Conservation (phyloP, 2,888 invertebrate genomes). For the Patella depressa region DNA sequence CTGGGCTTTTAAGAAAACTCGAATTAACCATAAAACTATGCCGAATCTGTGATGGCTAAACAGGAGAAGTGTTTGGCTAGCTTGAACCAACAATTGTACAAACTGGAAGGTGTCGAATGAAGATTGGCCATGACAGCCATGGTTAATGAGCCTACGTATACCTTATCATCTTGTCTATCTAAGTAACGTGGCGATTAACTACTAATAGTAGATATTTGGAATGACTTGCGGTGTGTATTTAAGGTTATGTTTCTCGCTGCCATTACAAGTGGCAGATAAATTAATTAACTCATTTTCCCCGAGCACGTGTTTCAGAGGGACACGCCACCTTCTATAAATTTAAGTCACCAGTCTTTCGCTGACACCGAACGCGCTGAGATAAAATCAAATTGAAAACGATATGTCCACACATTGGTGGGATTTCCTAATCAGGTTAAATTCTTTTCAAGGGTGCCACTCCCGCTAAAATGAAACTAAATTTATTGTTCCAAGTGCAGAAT, state of each 20-base stretch:
- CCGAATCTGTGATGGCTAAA: constrained; percentile 6
- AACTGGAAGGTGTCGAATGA: constrained; percentile 10
- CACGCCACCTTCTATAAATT: neutral
- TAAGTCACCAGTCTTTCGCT: neutral
- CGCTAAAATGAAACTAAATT: too few species aligned
- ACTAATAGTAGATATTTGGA: constrained; percentile 3
- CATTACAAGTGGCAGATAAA: constrained; percentile 11
- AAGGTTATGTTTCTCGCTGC: neutral
- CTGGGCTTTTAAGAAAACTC: neutral
- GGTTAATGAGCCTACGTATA: neutral
- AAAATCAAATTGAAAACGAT: neutral
- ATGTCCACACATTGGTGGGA: too few species aligned
- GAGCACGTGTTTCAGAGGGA: neutral
- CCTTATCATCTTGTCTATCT: constrained; percentile 4
- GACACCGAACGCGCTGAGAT: neutral
- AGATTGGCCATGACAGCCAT: neutral
- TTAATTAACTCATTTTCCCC: constrained; percentile 2
- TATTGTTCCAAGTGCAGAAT: too few species aligned
- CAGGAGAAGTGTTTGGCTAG: constrained; percentile 6
- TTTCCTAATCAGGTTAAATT: too few species aligned
- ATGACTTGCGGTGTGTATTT: constrained; percentile 2
- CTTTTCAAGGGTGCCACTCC: too few species aligned
- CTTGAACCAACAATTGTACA: constrained; percentile 12
- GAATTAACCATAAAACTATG: neutral
- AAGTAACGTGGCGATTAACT: constrained; percentile 6